These are phyloP conservation scores for Synanthedon myopaeformis DNA, from an alignment of 2,888 invertebrate genomes.

Conservation along the genomic window DNA sequence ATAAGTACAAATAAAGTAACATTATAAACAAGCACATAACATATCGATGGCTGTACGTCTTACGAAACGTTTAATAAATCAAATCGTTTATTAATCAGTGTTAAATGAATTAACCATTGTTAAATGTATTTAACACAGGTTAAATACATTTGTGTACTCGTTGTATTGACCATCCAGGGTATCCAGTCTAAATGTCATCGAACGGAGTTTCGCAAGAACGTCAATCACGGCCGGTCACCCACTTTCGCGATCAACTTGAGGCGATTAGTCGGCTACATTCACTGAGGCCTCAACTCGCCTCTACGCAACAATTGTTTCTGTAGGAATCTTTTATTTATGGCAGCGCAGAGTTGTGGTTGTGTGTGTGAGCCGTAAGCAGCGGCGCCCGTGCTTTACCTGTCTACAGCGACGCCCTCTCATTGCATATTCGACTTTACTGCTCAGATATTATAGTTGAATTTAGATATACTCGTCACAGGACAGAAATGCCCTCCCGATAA, in stretches of 20 bases:
- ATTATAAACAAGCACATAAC: too few relatives aligned
- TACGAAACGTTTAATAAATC: too few relatives aligned
- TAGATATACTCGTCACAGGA: slow-evolving; percentile 17
- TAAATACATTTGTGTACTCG: slow-evolving; percentile 55
- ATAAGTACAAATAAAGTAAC: too few relatives aligned
- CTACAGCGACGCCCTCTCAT: slow-evolving; percentile 8
- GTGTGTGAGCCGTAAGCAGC: slow-evolving; percentile 51
- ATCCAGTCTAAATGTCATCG: slow-evolving; percentile 63
- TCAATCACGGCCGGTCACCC: slow-evolving; percentile 70
- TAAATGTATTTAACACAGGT: not conserved
- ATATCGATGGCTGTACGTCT: too few relatives aligned
- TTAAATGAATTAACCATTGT: too few relatives aligned
- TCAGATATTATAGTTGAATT: slow-evolving; percentile 20
- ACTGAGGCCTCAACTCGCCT: slow-evolving; percentile 63
- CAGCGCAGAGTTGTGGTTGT: slow-evolving; percentile 37
- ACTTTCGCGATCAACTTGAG: slow-evolving; percentile 67
- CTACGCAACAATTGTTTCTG: slow-evolving; percentile 71
- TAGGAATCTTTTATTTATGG: slow-evolving; percentile 71
- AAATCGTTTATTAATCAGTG: too few relatives aligned
- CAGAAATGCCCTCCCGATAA: slow-evolving; percentile 68
- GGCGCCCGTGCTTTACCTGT: slow-evolving; percentile 67
- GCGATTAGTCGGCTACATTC: slow-evolving; percentile 66
- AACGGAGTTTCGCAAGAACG: slow-evolving; percentile 65
- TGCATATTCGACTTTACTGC: slow-evolving; percentile 1
- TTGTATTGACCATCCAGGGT: slow-evolving; percentile 56